These are phyloP conservation scores for Megaustenia siamemsis DNA, from an alignment of 2,888 invertebrate genomes.

Conservation along the genomic window DNA sequence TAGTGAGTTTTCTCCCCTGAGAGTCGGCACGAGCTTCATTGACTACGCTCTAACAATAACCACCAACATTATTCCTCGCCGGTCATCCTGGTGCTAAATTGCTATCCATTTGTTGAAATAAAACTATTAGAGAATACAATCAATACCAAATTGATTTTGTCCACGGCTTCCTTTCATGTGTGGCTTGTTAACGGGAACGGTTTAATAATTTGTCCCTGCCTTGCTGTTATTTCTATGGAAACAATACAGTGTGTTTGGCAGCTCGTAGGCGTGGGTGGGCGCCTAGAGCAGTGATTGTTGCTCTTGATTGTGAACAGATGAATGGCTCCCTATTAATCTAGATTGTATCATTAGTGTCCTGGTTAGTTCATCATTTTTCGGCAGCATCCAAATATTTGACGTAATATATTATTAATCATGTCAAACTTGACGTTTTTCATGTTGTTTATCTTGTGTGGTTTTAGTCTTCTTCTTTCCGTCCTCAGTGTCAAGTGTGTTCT, in stretches of 20 bases:
- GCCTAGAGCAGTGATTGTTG: neutral
- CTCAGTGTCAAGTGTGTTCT: too few relatives aligned
- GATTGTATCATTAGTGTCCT: too few relatives aligned
- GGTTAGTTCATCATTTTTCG: too few relatives aligned
- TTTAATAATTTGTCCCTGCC: conserved; percentile 38
- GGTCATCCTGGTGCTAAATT: conserved; percentile 39
- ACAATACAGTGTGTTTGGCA: neutral
- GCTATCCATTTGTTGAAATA: conserved; percentile 51
- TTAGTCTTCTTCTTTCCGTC: too few relatives aligned
- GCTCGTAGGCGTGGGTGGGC: neutral
- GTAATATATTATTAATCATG: too few relatives aligned
- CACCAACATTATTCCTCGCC: neutral
- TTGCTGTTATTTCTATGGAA: conserved; percentile 4
- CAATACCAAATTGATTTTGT: conserved; percentile 44
- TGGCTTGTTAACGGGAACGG: conserved; percentile 23
- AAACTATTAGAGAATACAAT: conserved; percentile 48
- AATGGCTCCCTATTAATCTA: too few relatives aligned
- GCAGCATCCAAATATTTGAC: too few relatives aligned
- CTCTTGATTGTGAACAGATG: neutral
- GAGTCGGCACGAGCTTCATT: neutral
- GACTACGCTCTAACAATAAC: conserved; percentile 23
- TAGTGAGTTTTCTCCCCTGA: conserved; percentile 37
- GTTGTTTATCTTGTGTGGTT: too few relatives aligned
- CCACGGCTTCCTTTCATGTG: conserved; percentile 24
- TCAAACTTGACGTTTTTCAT: too few relatives aligned